Base-by-base conservation (phyloP, 2,113 vertebrate species). In the Caranx ignobilis region DNA sequence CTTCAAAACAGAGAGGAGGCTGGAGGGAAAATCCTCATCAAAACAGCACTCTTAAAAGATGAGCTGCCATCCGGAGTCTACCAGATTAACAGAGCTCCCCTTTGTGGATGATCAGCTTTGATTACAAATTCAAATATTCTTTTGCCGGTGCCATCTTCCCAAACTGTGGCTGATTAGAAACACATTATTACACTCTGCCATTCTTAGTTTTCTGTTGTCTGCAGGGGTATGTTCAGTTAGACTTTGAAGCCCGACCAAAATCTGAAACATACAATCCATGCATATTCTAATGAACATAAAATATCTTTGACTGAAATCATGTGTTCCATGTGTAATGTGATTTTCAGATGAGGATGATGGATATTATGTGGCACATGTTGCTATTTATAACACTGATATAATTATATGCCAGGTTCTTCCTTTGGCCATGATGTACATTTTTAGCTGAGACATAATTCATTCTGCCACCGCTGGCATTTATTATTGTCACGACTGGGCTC, bases 351-450 rank as follows among this genome's bases (percentile, higher is more conserved):
- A 61, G 66, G 61, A 60, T 79, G 81, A 84, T 84, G 50, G 65
- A 89, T 85, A 57, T 47, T 65, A 37, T 39, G 39, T 56, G 59
- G 45, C 59, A 74, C 5, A 4, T 75, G 60, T 68, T 41, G 52
- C 91, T 93, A 88, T 91, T 87, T 89, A 86, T 93, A 92, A 82
- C 67, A 16, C 34, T 3, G 15, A n/a, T 85, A 70, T 91, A 93
- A 91, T 93, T 92, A 89, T 71, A 83, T 86, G 83, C 61, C 91
- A 86, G 69, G 67, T 83, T 88, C 82, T 81, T 91, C 78, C 80
- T 90, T 85, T 80, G 73, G 79, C 69, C 71, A 68, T 85, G 84
- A 89, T 88, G 88, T 87, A 91, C 75, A 86, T 85, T 91, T 91
- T 85, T 85, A 87, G 81, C 79, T 34, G 60, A 84, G 77, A 64